A percentile compares a stretch with the other conserved stretches of the same genome.
phyloP scores from a whole-genome alignment of 2,797 vertebrate species.

The Aselliscus stoliczkanus region DNA sequence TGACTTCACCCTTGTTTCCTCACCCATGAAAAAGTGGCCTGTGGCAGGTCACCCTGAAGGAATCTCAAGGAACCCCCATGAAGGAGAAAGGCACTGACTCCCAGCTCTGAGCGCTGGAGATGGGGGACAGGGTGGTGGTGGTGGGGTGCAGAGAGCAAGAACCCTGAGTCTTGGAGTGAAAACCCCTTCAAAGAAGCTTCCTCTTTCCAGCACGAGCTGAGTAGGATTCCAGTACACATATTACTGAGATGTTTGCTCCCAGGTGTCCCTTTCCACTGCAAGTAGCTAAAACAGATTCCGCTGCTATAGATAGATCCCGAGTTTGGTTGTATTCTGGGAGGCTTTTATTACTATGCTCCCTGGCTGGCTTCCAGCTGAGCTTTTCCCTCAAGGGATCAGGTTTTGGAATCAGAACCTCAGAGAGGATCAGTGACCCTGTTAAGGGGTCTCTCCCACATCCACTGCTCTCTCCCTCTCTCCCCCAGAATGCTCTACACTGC shows the following conservation, averaged over 20 bases:
- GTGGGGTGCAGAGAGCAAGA: neutral
- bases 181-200: conserved; percentile 1
- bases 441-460: neutral
- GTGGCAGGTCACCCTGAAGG: neutral
- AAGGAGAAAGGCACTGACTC: neutral
- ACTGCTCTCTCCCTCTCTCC: neutral
- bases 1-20: neutral
- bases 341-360: conserved; percentile 55
- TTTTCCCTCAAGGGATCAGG: conserved; percentile 51
- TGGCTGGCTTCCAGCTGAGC: conserved; percentile 65
- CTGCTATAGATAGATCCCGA: conserved; percentile 70
- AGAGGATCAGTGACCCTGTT: neutral
- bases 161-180: neutral
- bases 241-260: conserved; percentile 71
- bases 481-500: neutral
- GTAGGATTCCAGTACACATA: conserved; percentile 54
- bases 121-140: neutral
- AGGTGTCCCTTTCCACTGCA: conserved; percentile 61
- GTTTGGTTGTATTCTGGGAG: conserved; percentile 56
- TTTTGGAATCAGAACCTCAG: conserved; percentile 38
- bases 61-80: neutral
- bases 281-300: conserved; percentile 46
- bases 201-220: conserved; percentile 33
- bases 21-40: neutral
- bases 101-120: neutral